A percentile compares a stretch with the other conserved stretches of the same genome.
phyloP scores from a whole-genome alignment of 1,140 invertebrate genomes.

The Trichomalopsis sarcophagae region DNA sequence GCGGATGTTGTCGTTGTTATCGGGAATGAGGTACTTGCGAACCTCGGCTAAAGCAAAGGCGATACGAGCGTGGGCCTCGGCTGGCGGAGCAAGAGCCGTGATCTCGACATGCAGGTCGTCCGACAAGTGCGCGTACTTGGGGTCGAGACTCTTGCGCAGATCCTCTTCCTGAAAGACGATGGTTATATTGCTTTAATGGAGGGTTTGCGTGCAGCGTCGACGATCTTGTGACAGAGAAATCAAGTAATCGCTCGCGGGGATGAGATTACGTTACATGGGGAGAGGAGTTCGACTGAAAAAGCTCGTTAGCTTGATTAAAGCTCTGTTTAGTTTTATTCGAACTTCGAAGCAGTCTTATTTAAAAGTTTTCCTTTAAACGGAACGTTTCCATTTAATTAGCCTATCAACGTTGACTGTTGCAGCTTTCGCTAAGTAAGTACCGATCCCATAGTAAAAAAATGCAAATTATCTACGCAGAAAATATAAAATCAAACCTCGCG shows the following conservation, averaged over 20 bases:
- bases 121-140: constrained; percentile 93
- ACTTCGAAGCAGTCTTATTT: too few relatives aligned
- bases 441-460: not conserved
- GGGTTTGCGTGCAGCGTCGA: not conserved
- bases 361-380: too few relatives aligned
- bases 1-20: constrained; percentile 87
- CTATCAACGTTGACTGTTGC: too few relatives aligned
- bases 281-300: too few relatives aligned
- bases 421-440: too few relatives aligned
- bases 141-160: constrained; percentile 88
- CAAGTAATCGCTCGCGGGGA: too few relatives aligned
- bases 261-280: too few relatives aligned
- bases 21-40: constrained; percentile 82
- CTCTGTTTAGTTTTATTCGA: too few relatives aligned
- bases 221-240: too few relatives aligned
- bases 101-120: constrained; percentile 97
- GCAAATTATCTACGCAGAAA: not conserved
- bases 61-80: constrained; percentile 93
- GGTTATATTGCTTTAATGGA: not conserved
- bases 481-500: not conserved
- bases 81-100: constrained; percentile 89
- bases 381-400: too few relatives aligned
- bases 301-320: too few relatives aligned
- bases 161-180: constrained; percentile 87
- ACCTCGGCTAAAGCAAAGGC: constrained; percentile 90